Evolutionary conservation across 2,113 vertebrate species (phyloP), one percentile per base, ranked within the genome.

Genomic region (Natator depressus): DNA sequence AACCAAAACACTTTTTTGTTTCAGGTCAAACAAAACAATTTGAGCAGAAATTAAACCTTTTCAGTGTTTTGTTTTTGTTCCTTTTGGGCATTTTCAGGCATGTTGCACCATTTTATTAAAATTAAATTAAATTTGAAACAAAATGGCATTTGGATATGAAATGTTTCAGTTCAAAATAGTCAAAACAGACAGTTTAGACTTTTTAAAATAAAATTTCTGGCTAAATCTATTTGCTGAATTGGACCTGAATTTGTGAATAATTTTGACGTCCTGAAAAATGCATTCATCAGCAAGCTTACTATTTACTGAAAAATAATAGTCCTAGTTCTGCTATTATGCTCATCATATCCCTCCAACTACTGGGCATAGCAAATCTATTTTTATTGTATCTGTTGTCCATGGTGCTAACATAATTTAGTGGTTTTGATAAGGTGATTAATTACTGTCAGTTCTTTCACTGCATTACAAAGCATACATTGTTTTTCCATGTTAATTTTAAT

Each of bases 321-420:
- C 65, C 8, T 38, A 72, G 9, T n/a, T 38, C 65, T 72, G 38
- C 35, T 72, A n/a, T 38, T 72, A 72, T 72, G 65, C n/a, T 72
- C 9, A 72, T 38, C 65, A 22, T 72, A 22, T 22, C n/a, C 35
- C 65, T 38, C 65, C 31, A 65, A 19, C 31, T 35, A 65, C 62
- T 65, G 35, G 13, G 31, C 62, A 1, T 55, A 78, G 80, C 4
- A 93, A 80, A 90, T 51, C 0, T 3, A 88, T 29, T 35, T 89
- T 31, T 31, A 22, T 89, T 96, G 85, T 91, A 65, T 87, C 69
- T 87, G 82, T 83, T 95, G 16, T 87, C 87, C 87, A 35, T 91
- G 17, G 16, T 38, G 65, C 22, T 20, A 72, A 72, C 19, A 38
- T 91, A 76, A 83, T 93, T 93, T 55, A 38, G 31, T 51, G 22